These are phyloP conservation scores for Dipus sagitta DNA, from an alignment of 2,797 vertebrate species.

Conservation along the genomic window DNA sequence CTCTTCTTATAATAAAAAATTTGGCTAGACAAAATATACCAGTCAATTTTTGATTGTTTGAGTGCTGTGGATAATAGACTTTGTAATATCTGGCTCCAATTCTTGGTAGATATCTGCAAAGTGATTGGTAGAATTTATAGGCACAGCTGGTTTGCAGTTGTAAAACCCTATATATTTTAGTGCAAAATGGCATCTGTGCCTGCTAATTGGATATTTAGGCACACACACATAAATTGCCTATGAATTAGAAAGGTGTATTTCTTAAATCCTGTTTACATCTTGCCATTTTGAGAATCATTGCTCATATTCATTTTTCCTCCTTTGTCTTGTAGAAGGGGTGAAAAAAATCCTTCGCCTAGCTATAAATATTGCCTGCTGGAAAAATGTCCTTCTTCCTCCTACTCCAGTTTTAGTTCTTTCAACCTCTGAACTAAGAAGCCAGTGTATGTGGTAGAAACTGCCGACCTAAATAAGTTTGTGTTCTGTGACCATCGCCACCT, in stretches of 20 bases:
- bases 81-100: slow-evolving; percentile 30
- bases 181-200: slow-evolving; percentile 77
- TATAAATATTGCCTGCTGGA: slow-evolving; percentile 69
- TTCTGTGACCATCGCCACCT: slow-evolving; percentile 81
- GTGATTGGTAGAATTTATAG: slow-evolving; percentile 75
- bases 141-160: slow-evolving; percentile 76
- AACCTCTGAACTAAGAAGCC: slow-evolving; percentile 81
- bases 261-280: slow-evolving; percentile 60
- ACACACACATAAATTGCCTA: slow-evolving; percentile 76
- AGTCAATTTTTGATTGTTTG: slow-evolving; percentile 63
- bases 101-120: slow-evolving; percentile 70
- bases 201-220: slow-evolving; percentile 79
- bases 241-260: slow-evolving; percentile 79
- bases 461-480: slow-evolving; percentile 83
- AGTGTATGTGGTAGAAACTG: slow-evolving; percentile 74
- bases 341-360: slow-evolving; percentile 12
- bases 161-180: slow-evolving; percentile 77
- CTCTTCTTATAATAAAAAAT: slow-evolving; percentile 28
- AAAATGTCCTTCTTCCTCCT: slow-evolving; percentile 84
- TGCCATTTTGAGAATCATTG: slow-evolving; percentile 73
- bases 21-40: slow-evolving; percentile 12
- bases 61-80: slow-evolving; percentile 59
- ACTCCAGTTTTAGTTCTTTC: slow-evolving; percentile 86
- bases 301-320: slow-evolving; percentile 66
- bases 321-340: slow-evolving; percentile 27